Conservation (phyloP, 2,113 vertebrate genomes). For the Siphamia tubifer region DNA sequence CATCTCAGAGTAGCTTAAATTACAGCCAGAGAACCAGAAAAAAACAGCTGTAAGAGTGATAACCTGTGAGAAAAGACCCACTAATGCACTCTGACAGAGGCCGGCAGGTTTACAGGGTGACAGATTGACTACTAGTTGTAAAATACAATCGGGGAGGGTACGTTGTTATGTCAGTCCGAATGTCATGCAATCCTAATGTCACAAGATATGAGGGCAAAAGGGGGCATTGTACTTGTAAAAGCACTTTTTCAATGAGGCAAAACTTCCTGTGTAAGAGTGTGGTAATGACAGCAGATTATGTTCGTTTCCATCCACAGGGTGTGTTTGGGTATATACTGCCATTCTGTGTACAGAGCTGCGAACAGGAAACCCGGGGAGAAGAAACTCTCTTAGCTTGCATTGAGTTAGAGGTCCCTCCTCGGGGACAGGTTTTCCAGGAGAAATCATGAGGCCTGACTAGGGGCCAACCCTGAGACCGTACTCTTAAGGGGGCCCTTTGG, state of each 20-base stretch:
- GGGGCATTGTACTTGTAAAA: conserved; percentile 9
- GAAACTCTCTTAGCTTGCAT: conserved; percentile 15
- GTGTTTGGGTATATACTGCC: background rate
- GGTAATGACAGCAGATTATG: background rate
- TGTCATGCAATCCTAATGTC: conserved; percentile 55
- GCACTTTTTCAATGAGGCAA: conserved; percentile 7
- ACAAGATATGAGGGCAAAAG: conserved; percentile 16
- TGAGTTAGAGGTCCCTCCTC: conserved; percentile 34
- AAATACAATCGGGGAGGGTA: conserved; percentile 52
- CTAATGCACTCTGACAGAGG: conserved; percentile 33
- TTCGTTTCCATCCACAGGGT: background rate
- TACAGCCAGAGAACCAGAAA: conserved; percentile 52
- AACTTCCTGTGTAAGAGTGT: background rate
- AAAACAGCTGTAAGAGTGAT: conserved; percentile 62
- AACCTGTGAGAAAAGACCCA: conserved; percentile 63
- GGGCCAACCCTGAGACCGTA: conserved; percentile 18
- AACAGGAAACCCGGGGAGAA: background rate
- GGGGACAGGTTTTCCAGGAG: conserved; percentile 45
- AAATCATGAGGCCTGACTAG: conserved; percentile 39
- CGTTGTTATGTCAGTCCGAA: conserved; percentile 43
- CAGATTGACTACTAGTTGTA: conserved; percentile 66
- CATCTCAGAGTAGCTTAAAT: conserved; percentile 61
- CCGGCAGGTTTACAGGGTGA: conserved; percentile 65
- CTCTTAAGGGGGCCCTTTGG: conserved; percentile 61
- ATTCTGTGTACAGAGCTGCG: background rate